Evolutionary conservation across 2,888 invertebrate species (phyloP).

Genomic region (Argyresthia albistria): DNA sequence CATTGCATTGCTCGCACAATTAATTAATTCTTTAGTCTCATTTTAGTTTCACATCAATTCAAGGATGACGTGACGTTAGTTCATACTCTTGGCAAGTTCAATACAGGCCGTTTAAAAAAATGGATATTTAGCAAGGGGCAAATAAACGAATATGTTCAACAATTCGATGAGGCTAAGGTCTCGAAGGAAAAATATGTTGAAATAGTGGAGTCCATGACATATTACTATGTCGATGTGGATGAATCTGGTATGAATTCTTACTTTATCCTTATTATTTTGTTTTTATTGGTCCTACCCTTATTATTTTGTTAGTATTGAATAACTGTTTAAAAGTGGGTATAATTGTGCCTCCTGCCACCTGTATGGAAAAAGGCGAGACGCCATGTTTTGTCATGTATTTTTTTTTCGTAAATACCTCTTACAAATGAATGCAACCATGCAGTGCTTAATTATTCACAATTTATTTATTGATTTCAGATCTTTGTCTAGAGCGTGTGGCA

Average conservation of each 20-base stretch:
- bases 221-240: slow-evolving; percentile 11
- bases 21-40: background rate
- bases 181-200: slow-evolving; percentile 15
- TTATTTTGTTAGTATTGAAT: too few relatives aligned
- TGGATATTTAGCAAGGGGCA: slow-evolving; percentile 18
- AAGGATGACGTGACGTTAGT: slow-evolving; percentile 13
- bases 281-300: too few relatives aligned
- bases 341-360: too few relatives aligned
- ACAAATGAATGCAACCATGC: too few relatives aligned
- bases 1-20: background rate
- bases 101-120: slow-evolving; percentile 14
- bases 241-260: slow-evolving; percentile 19
- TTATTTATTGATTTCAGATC: slow-evolving; percentile 4
- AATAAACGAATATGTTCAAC: slow-evolving; percentile 16
- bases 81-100: slow-evolving; percentile 18
- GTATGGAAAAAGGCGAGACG: too few relatives aligned
- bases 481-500: background rate
- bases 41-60: slow-evolving; percentile 14
- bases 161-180: slow-evolving; percentile 17
- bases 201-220: slow-evolving; percentile 9
- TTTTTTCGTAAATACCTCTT: too few relatives aligned
- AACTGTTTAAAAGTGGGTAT: too few relatives aligned
- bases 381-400: too few relatives aligned
- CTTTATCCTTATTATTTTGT: slow-evolving; percentile 12
- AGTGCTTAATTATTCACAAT: too few relatives aligned